A percentile compares a stretch with the other conserved stretches of the same genome.
These are phyloP conservation scores for Acipenser transmontanus DNA, from an alignment of 2,797 vertebrate genomes.

Conservation along the genomic window DNA sequence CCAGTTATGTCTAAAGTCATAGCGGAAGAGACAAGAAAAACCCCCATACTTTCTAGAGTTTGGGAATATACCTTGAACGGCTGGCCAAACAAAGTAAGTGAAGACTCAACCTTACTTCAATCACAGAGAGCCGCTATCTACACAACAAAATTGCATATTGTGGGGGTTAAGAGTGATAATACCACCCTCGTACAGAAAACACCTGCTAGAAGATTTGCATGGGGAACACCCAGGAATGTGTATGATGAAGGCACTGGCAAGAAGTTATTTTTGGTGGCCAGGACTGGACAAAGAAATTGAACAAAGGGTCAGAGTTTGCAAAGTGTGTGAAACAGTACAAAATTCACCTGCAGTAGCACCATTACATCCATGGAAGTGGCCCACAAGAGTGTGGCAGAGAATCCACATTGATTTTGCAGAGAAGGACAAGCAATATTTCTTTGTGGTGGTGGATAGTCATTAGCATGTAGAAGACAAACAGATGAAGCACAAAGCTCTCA, in stretches of 20 bases:
- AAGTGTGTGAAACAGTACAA: background rate
- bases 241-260: slow-evolving; percentile 10
- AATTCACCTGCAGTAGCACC: background rate
- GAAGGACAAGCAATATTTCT: slow-evolving; percentile 6
- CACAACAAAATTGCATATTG: slow-evolving; percentile 12
- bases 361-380: slow-evolving; percentile 1
- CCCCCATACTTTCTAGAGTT: background rate
- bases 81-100: slow-evolving; percentile 3
- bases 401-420: slow-evolving; percentile 14
- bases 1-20: slow-evolving; percentile 8
- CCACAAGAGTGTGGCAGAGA: slow-evolving; percentile 10
- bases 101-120: background rate
- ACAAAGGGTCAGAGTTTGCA: background rate
- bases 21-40: background rate
- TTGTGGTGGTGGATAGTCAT: background rate
- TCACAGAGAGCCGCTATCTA: background rate
- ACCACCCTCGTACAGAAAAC: background rate
- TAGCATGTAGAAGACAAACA: background rate
- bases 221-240: slow-evolving; percentile 14
- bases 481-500: no score
- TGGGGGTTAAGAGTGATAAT: slow-evolving; percentile 11
- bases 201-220: slow-evolving; percentile 5
- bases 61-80: slow-evolving; percentile 12
- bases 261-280: slow-evolving; percentile 20
- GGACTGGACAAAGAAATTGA: slow-evolving; percentile 8